Evolutionary conservation across 1,140 invertebrate genomes (phyloP), one percentile per base, ranked within the genome.

Genomic region (Drosophila obscura): DNA sequence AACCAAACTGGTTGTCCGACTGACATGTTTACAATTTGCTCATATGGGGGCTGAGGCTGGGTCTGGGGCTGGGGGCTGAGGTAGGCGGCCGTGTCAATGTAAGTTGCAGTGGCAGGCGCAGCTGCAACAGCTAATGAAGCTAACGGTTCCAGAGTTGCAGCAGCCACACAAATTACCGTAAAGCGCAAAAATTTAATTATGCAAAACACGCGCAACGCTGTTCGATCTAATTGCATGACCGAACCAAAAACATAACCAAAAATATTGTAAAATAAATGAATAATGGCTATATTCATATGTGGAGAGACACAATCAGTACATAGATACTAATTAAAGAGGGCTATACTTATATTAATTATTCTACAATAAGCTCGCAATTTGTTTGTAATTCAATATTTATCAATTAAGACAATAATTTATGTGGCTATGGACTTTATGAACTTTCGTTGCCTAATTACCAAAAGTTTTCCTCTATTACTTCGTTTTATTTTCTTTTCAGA

Each of bases 151-250:
- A 56, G n/a, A 64, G 28, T 53, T 28, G 28, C 59, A 52, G 15
- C 48, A 43, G 24, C 43, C 61, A 58, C 66, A 63, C 63, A 85
- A 82, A 79, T 87, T 88, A 82, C 72, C 65, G 78, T 71, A 81
- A 75, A 72, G 64, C 67, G 82, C 64, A 78, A 78, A 85, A 83
- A 85, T 63, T 69, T 81, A 87, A 87, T 88, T 87, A 87, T 88
- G 78, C 79, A 73, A 75, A 88, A 82, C 82, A 87, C 82, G 82
- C 82, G 82, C 75, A 74, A 57, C 52, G 62, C 82, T 72, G 65
- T 77, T 74, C 82, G 76, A 87, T 87, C 82, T 72, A 87, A 87
- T 87, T 85, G 82, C 78, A 74, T 62, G 82, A 78, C 59, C 41
- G 15, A n/a, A 62, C 31, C 43, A 45, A 44, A 65, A 48, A 44